Percentiles rank a stretch among this genome's conserved stretches.
phyloP scores from a whole-genome alignment of 2,113 vertebrate genomes.

The Taurulus bubalis region DNA sequence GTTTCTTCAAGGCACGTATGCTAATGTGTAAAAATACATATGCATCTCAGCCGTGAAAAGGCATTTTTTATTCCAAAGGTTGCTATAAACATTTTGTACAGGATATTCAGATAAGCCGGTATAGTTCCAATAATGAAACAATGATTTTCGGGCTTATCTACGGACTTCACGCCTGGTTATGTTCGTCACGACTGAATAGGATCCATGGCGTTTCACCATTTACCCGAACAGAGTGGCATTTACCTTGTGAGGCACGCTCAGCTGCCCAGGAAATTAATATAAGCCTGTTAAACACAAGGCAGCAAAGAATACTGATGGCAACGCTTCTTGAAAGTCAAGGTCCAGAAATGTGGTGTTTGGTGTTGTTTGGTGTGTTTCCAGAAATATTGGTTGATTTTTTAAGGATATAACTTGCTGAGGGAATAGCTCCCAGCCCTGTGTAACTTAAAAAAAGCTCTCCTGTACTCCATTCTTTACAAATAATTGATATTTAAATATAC shows the following conservation, averaged over 20 bases:
- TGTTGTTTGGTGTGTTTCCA: constrained; percentile 1
- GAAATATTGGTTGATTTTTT: constrained; percentile 39
- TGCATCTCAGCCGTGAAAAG: constrained; percentile 77
- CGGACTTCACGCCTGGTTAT: constrained; percentile 42
- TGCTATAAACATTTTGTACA: constrained; percentile 77
- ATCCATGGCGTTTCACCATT: constrained; percentile 53
- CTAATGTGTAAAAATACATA: constrained; percentile 82
- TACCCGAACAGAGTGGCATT: constrained; percentile 52
- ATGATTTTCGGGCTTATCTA: constrained; percentile 56
- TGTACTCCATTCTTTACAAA: constrained; percentile 37
- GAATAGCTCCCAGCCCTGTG: constrained; percentile 17
- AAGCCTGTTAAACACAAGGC: constrained; percentile 32
- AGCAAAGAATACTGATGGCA: constrained; percentile 38
- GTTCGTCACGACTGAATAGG: constrained; percentile 43
- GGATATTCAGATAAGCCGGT: constrained; percentile 61
- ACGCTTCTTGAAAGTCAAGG: constrained; percentile 17
- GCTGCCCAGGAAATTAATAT: constrained; percentile 41
- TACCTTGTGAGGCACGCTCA: constrained; percentile 43
- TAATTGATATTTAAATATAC: constrained; percentile 27
- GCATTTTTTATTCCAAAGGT: constrained; percentile 76
- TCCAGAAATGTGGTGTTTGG: constrained; percentile 10
- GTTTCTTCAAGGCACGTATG: constrained; percentile 82
- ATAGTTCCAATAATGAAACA: constrained; percentile 71
- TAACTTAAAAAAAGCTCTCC: constrained; percentile 15
- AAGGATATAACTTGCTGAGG: not conserved